phyloP scores from a whole-genome alignment of 2,113 vertebrate species.

The Nyctereutes procyonoides region DNA sequence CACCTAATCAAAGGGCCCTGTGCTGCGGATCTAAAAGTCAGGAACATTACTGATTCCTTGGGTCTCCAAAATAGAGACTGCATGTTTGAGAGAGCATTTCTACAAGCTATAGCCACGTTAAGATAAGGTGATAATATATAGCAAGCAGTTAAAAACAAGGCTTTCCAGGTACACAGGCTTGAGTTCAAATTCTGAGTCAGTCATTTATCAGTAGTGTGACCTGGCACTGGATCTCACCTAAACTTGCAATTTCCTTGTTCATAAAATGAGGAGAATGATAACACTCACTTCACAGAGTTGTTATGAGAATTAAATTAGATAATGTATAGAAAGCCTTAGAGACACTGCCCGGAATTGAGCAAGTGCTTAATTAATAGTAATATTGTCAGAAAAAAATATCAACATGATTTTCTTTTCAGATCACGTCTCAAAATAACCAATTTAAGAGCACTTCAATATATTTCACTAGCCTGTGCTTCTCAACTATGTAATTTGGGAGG shows the following conservation, averaged over 20 bases:
- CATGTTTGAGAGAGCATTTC: neutral
- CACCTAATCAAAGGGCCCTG: conserved; percentile 68
- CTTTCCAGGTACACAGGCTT: neutral
- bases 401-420: neutral
- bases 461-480: neutral
- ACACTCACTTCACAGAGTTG: neutral
- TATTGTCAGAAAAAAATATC: neutral
- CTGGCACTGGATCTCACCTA: neutral
- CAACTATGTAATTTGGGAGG: neutral
- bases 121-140: neutral
- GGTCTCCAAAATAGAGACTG: neutral
- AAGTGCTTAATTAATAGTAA: neutral
- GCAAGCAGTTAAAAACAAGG: neutral
- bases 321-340: neutral
- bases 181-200: conserved; percentile 40
- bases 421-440: conserved; percentile 7
- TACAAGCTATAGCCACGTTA: neutral
- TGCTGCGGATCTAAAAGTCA: conserved; percentile 31
- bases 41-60: neutral
- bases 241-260: neutral
- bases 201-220: neutral
- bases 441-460: neutral
- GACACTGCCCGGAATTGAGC: neutral
- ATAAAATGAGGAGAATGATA: conserved; percentile 20
- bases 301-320: conserved; percentile 26